Base-by-base conservation (phyloP, 1,140 invertebrate genomes). In the Sweltsa coloradensis region DNA sequence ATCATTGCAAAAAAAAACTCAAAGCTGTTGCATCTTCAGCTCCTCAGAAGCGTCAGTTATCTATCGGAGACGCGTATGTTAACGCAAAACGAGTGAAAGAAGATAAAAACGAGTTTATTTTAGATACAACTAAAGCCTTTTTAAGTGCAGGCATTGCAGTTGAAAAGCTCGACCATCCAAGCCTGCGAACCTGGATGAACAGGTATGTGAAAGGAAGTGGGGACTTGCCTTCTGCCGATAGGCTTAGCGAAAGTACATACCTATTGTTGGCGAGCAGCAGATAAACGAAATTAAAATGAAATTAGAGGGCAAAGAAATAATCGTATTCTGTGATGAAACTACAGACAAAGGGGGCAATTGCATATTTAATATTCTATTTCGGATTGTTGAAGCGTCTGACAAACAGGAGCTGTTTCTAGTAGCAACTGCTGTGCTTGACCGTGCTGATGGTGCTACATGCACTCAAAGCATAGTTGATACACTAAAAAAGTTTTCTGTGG, bases 291-390 rank as follows among this genome's bases (percentile, higher is more conserved):
- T 37, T 22, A 37, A 5, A 22, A 22, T 7, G 5, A 37, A 5
- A 5, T 19, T 37, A 9, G 5, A 4, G 23, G n/a, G n/a, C 23
- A 22, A 37, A 37, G 36, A 37, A 9, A 19, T 37, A 11, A 22
- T 37, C 18, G 5, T 37, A 37, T 11, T 37, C 5, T 5, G 36
- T 37, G 36, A 37, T 37, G 36, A 37, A 37, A 37, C 36, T 4
- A 37, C n/a, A n/a, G 36, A 37, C 5, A 37, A 37, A 37, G n/a
- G 23, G 18, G 36, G n/a, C 23, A 37, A 37, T n/a, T 37, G 36
- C 23, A 22, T 37, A 22, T 37, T 37, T 37, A 5, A 37, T 11
- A 37, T 37, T n/a, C 36, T 37, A 7, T 37, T 37, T 11, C 18
- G 23, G n/a, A 16, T 22, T 19, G 16, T 37, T 16, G 3, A 37